Percentiles rank a stretch among this genome's conserved stretches.
These are phyloP conservation scores for Paramisgurnus dabryanus DNA, from an alignment of 2,113 vertebrate genomes.

Conservation along the genomic window DNA sequence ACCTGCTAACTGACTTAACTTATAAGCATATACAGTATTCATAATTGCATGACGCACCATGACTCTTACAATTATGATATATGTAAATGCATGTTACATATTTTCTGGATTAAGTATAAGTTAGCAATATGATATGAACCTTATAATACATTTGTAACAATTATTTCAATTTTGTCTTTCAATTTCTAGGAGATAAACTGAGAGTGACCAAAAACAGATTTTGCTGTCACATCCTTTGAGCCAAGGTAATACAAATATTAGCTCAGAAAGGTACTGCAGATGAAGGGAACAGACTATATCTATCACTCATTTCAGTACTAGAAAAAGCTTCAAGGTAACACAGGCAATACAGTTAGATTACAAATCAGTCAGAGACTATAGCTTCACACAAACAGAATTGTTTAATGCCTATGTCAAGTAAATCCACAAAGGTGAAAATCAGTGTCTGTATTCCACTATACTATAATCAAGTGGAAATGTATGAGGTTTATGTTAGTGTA, in stretches of 20 bases:
- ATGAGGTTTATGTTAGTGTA: neutral
- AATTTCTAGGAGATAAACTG: neutral
- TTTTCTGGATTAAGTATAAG: neutral
- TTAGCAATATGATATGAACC: neutral
- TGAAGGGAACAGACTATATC: neutral
- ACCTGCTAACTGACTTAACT: neutral
- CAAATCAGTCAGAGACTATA: constrained; percentile 6
- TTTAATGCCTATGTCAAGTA: neutral
- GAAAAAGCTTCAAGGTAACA: constrained; percentile 48
- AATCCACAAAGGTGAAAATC: neutral
- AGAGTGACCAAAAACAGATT: neutral
- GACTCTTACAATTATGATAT: too few relatives aligned
- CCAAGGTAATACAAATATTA: constrained; percentile 12
- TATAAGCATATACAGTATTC: too few relatives aligned
- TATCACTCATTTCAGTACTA: neutral
- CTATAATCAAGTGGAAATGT: neutral
- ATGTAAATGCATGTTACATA: neutral
- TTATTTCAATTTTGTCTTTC: too few relatives aligned
- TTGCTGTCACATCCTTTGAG: neutral
- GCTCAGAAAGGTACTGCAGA: neutral
- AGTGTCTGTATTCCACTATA: neutral
- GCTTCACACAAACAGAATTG: neutral
- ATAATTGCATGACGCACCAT: too few relatives aligned
- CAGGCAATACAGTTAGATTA: neutral
- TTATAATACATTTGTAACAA: neutral